Evolutionary conservation across 2,888 invertebrate species (phyloP).

Genomic region (Danaus chrysippus): DNA sequence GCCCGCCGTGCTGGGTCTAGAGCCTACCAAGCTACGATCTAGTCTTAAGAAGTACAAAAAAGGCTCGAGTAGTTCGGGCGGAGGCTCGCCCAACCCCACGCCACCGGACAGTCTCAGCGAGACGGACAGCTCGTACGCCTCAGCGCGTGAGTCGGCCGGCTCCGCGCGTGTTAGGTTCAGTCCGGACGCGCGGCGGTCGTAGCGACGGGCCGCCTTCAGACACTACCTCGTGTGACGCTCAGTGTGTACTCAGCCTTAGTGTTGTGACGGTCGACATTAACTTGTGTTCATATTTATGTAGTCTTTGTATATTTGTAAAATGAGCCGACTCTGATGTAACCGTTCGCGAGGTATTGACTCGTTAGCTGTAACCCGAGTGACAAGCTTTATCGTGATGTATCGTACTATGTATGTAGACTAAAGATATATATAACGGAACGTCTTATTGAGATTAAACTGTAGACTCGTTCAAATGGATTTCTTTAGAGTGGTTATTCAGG

Average conservation of each 20-base stretch:
- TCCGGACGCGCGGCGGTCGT: constrained; percentile 81
- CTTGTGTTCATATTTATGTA: constrained; percentile 71
- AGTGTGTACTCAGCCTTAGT: no score
- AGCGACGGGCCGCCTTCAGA: constrained; percentile 73
- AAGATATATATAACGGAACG: neutral
- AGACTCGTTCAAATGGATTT: constrained; percentile 16
- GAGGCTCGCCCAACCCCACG: constrained; percentile 88
- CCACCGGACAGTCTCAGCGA: constrained; percentile 93
- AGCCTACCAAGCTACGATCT: constrained; percentile 85
- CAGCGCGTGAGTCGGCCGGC: constrained; percentile 87
- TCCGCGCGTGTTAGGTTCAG: constrained; percentile 88
- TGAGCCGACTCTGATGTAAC: neutral
- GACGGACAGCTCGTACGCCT: constrained; percentile 90
- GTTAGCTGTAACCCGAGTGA: neutral
- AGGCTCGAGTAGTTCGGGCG: constrained; percentile 76
- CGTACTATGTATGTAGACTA: neutral
- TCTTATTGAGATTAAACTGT: constrained; percentile 11
- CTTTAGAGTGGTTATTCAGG: constrained; percentile 26
- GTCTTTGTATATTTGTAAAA: constrained; percentile 53
- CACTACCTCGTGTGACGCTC: constrained; percentile 70
- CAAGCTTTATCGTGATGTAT: neutral
- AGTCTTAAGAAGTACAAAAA: constrained; percentile 87
- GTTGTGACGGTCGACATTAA: neutral
- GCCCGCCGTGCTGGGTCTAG: constrained; percentile 79
- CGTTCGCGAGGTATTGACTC: neutral